Base-by-base conservation (phyloP, 37 sponge, comb jelly and placozoan species). In the Cliona cf. orientalis region DNA sequence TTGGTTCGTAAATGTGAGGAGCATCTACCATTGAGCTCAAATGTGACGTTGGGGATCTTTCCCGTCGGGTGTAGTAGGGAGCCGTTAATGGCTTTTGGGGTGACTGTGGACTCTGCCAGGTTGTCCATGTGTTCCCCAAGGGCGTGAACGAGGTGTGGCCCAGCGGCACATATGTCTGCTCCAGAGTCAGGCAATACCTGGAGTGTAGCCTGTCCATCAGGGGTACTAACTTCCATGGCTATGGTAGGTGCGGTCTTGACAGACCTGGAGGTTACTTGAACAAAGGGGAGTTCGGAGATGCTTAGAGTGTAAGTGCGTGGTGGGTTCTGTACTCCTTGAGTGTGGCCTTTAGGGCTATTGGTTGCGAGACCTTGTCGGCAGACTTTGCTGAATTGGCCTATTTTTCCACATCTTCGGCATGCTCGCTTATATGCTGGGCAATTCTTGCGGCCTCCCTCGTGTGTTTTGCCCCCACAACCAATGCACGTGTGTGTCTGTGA, bases 41-140 rank as follows among this genome's bases (percentile, higher is more conserved):
- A 63, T 17, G 31, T 9, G 22, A 63, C 65, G 22, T 28, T 11
- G 7, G 55, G 55, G 55, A 63, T 9, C 65, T 63, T 63, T 26
- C 65, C 65, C 9, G 22, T 21, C 11, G 65, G 31, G 32, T 63
- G 25, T 28, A 63, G 26, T 9, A 22, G 11, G 31, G 26, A 28
- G 26, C 65, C 65, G 22, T 63, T 63, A 63, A 28, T 26, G 11
- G 65, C 32, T 9, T 26, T 22, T 11, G 65, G 65, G 11, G n/a
- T n/a, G 65, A 63, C 11, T 11, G 11, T 28, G 26, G 65, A 63
- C 9, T 17, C 25, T 11, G 32, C 26, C 26, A 63, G 65, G 65
- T 63, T 63, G 25, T 63, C 65, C 65, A 22, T 63, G 65, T 63
- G 22, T 21, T 63, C 65, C 26, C 32, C 32, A 28, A 63, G 65